Evolutionary conservation across 2,797 vertebrate species (phyloP).

Genomic region (Schizothorax lantsangensis): DNA sequence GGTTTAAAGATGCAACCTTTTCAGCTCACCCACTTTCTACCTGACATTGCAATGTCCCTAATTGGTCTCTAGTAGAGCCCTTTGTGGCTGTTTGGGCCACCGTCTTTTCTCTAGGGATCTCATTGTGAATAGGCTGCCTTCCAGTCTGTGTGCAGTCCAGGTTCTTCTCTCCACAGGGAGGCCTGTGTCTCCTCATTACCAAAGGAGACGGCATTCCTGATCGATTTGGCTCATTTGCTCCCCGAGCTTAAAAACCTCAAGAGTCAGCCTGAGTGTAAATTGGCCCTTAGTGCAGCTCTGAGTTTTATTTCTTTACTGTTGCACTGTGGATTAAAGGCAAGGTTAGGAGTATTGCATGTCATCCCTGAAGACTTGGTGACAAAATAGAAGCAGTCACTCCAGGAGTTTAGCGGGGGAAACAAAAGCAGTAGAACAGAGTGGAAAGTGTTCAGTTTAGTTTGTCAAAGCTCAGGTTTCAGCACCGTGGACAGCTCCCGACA

Average conservation of each 20-base stretch:
- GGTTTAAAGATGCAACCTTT: conserved; percentile 40
- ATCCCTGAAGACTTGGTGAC: conserved; percentile 48
- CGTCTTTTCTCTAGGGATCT: conserved; percentile 54
- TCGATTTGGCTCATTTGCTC: conserved; percentile 59
- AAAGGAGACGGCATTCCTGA: conserved; percentile 57
- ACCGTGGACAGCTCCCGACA: conserved; percentile 30
- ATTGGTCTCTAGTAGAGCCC: conserved; percentile 60
- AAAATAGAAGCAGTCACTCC: conserved; percentile 21
- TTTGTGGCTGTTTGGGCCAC: conserved; percentile 50
- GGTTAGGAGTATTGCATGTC: conserved; percentile 32
- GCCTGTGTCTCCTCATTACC: conserved; percentile 47
- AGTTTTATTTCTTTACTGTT: conserved; percentile 47
- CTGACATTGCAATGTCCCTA: conserved; percentile 56
- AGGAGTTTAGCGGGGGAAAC: conserved; percentile 27
- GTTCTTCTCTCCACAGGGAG: conserved; percentile 42
- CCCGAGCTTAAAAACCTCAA: conserved; percentile 50
- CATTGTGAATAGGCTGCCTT: conserved; percentile 43
- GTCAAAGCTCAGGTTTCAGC: conserved; percentile 48
- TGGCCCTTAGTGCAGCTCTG: conserved; percentile 47
- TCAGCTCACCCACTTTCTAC: conserved; percentile 47
- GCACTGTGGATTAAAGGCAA: conserved; percentile 47
- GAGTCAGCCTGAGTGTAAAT: conserved; percentile 56
- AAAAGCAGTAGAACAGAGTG: conserved; percentile 10
- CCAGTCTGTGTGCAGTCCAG: conserved; percentile 4
- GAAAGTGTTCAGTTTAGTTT: conserved; percentile 41